Base-by-base conservation (phyloP, 1,140 invertebrate species). In the Tetragnatha versicolor region DNA sequence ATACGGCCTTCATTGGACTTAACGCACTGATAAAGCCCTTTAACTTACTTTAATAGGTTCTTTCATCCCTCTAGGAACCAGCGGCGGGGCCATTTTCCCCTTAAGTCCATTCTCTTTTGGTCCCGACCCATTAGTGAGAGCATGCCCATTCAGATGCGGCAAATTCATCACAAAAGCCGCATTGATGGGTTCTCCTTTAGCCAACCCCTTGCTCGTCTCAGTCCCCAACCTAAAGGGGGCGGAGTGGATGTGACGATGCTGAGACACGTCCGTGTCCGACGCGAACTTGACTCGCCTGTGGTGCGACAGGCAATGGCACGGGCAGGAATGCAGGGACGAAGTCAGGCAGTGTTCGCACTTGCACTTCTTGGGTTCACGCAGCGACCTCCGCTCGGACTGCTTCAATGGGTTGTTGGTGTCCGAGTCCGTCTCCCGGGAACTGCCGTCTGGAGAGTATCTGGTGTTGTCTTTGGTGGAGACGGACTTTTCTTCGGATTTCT, bases 241-340 rank as follows among this genome's bases (percentile, higher is more conserved):
- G 10, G 60, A 53, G 33, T 65, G 73, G n/a, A 77, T 53, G 20
- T 77, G 63, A n/a, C 29, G 68, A 14, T 79, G 76, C 17, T 79
- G 63, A 5, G 76, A 68, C n/a, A 79, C 22, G 33, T 79, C 76
- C 12, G 76, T 60, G 53, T 79, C 76, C 2, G 76, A 79, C 2
- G 76, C 76, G 27, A 79, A 79, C 17, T 79, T 79, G 2, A 79
- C 76, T 58, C 76, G 60, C 47, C 76, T 68, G 35, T 79, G 63
- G 20, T 25, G 55, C 12, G 51, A 68, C 3, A 55, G 17, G 31
- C 76, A 68, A 25, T 73, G 51, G 12, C 76, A 79, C 22, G 76
- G 61, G 5, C 76, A 79, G 31, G 51, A 42, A 22, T 45, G 76
- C 1, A 79, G 39, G 1, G 31, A 63, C 17, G 65, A 45, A 3